These are phyloP conservation scores for Sminthurinus aureus DNA, from an alignment of 2,888 invertebrate species.

Conservation along the genomic window DNA sequence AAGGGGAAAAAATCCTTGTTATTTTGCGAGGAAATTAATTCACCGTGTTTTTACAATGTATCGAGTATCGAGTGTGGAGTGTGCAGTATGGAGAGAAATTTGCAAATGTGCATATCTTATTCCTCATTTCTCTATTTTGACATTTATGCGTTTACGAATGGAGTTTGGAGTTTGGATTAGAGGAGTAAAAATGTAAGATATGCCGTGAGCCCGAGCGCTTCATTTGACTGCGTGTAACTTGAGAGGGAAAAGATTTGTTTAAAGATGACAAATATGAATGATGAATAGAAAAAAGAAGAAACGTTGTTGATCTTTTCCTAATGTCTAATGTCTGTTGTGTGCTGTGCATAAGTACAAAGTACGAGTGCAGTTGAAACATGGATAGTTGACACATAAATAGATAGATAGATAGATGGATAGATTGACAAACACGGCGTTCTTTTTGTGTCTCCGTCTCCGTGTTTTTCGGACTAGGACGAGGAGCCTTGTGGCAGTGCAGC, in stretches of 20 bases:
- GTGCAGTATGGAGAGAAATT: no score
- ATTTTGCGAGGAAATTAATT: background rate
- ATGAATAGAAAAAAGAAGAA: background rate
- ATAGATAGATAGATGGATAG: no score
- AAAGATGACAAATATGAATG: slow-evolving; percentile 4
- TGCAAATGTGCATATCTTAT: background rate
- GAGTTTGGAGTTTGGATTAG: background rate
- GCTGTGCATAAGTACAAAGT: no score
- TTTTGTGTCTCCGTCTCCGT: no score
- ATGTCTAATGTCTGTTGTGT: background rate
- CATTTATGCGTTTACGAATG: background rate
- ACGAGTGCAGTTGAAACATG: no score
- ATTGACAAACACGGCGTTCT: no score
- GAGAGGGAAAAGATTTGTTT: no score
- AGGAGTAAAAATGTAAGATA: background rate
- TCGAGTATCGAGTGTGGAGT: no score
- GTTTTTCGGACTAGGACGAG: background rate
- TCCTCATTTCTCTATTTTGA: background rate
- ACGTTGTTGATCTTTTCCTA: slow-evolving; percentile 1
- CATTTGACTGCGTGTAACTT: no score
- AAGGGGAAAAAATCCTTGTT: no score
- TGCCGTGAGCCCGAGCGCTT: background rate
- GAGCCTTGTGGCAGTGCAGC: background rate
- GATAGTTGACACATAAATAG: no score
- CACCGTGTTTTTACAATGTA: background rate